Evolutionary conservation across 37 sponge, comb jelly and placozoan genomes (phyloP).

Genomic region (Aphrocallistes beatrix): DNA sequence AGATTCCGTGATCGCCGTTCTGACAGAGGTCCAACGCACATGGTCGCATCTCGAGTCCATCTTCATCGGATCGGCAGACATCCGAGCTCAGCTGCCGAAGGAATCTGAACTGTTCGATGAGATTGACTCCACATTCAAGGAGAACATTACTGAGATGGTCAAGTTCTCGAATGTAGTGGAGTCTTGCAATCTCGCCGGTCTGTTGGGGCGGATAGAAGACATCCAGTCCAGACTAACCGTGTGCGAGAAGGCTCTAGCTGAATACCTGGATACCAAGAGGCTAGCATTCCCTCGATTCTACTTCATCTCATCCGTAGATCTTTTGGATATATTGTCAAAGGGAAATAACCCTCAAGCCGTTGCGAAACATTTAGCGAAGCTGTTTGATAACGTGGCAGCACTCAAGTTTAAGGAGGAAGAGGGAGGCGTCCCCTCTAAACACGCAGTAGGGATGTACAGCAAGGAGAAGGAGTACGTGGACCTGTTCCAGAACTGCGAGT

Average conservation of each 20-base stretch:
- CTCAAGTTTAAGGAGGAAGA: constrained; percentile 76
- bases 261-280: constrained; percentile 97
- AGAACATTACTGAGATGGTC: constrained; percentile 61
- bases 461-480: constrained; percentile 92
- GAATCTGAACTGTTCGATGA: constrained; percentile 91
- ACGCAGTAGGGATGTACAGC: constrained; percentile 93
- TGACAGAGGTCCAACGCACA: constrained; percentile 98
- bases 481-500: constrained; percentile 60
- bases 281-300: constrained; percentile 99
- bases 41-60: constrained; percentile 99
- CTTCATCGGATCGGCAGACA: constrained; percentile 96
- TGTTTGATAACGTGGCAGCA: constrained; percentile 91
- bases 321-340: constrained; percentile 91
- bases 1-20: constrained; percentile 89
- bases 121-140: constrained; percentile 92
- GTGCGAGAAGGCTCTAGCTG: constrained; percentile 97
- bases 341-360: constrained; percentile 88
- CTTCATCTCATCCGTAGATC: constrained; percentile 93
- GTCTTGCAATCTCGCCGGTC: constrained; percentile 65
- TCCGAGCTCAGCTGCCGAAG: constrained; percentile 84
- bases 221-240: constrained; percentile 73
- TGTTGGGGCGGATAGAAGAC: constrained; percentile 74
- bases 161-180: constrained; percentile 92
- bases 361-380: constrained; percentile 93
- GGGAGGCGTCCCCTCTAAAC: constrained; percentile 54